A percentile compares a stretch with the other conserved stretches of the same genome.
Evolutionary conservation across 2,113 vertebrate species (phyloP).

Genomic region (Bufo bufo): DNA sequence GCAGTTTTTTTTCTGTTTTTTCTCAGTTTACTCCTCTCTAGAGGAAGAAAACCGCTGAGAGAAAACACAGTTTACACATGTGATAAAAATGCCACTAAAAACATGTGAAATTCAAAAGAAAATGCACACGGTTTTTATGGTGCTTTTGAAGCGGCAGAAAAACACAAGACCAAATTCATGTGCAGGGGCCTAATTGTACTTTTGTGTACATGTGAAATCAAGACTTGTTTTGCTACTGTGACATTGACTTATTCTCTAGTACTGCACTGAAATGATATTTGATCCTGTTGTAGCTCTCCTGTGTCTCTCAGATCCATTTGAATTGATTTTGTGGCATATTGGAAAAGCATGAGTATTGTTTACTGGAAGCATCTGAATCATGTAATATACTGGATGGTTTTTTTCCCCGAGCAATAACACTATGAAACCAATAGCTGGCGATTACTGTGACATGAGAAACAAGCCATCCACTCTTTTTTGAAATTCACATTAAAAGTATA

Average conservation of each 20-base stretch:
- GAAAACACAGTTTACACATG: no score
- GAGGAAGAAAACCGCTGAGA: no score
- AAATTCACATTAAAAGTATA: neutral
- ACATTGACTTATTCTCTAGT: conserved; percentile 21
- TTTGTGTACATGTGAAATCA: neutral
- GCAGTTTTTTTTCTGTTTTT: no score
- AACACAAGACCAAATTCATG: no score
- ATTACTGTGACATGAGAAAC: neutral
- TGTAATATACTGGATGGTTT: neutral
- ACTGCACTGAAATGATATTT: neutral
- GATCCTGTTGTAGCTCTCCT: neutral
- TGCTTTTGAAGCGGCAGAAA: no score
- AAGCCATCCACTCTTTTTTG: neutral
- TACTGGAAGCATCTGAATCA: conserved; percentile 13
- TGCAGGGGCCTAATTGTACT: neutral
- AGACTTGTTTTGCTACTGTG: neutral
- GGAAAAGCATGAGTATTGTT: neutral
- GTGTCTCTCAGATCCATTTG: neutral
- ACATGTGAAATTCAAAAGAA: no score
- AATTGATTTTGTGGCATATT: conserved; percentile 21
- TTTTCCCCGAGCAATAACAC: neutral
- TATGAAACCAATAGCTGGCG: neutral
- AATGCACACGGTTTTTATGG: no score
- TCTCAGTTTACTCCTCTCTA: no score
- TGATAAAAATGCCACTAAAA: no score